Evolutionary conservation across 2,797 vertebrate species (phyloP).

Genomic region (Bucorvus abyssinicus): DNA sequence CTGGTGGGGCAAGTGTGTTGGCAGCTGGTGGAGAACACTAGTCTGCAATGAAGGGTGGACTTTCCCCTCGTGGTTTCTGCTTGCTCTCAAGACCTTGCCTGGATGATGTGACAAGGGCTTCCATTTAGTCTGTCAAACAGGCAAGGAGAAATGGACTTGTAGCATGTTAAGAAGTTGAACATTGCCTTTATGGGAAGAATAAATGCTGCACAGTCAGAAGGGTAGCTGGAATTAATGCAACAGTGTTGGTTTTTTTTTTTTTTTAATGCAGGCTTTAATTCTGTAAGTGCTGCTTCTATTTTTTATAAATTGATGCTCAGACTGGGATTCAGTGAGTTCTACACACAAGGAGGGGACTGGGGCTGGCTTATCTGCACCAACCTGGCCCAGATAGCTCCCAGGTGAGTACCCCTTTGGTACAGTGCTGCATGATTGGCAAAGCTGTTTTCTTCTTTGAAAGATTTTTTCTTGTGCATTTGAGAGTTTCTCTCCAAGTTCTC

Average conservation of each 20-base stretch:
- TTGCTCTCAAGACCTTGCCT: not conserved
- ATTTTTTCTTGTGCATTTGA: not conserved
- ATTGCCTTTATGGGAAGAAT: not conserved
- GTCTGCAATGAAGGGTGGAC: not conserved
- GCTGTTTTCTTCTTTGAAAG: not conserved
- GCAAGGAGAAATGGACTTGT: not conserved
- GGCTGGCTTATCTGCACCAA: slow-evolving; percentile 76
- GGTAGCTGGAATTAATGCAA: not conserved
- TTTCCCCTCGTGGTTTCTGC: not conserved
- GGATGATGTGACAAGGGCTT: not conserved
- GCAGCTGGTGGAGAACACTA: not conserved
- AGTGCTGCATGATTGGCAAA: not conserved
- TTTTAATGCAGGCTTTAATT: slow-evolving; percentile 62
- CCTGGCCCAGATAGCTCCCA: slow-evolving; percentile 77
- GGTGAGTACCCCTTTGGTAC: slow-evolving; percentile 50
- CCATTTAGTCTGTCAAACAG: not conserved
- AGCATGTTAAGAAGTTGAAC: not conserved
- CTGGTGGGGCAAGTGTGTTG: not conserved
- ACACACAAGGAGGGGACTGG: slow-evolving; percentile 78
- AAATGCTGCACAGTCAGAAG: not conserved
- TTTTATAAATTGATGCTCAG: slow-evolving; percentile 79
- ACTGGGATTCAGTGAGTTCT: slow-evolving; percentile 76
- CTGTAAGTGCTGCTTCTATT: slow-evolving; percentile 69
- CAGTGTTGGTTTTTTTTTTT: not conserved
- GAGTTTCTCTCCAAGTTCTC: not conserved